Percentiles rank a stretch among this genome's conserved stretches.
Conservation (phyloP, 2,113 vertebrate species). For the Ardeotis arabs region DNA sequence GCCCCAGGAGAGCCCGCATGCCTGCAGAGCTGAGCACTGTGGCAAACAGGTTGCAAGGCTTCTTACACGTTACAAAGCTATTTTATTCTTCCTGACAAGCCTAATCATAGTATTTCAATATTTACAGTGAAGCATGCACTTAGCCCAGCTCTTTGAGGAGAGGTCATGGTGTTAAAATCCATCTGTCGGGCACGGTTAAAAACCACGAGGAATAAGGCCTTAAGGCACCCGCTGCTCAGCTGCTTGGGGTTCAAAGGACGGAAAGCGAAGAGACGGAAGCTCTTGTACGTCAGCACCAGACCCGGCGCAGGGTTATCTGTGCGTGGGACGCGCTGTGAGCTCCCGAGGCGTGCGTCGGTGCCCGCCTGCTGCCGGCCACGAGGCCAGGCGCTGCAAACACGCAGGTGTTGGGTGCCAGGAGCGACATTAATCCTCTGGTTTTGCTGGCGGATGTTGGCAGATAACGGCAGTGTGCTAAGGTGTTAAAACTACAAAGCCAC, state of each 20-base stretch:
- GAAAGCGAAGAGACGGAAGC: neutral
- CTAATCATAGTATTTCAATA: neutral
- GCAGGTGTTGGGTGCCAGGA: neutral
- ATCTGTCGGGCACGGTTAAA: slow-evolving; percentile 76
- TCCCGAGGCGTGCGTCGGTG: fast-evolving
- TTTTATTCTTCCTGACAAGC: neutral
- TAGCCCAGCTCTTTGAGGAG: slow-evolving; percentile 59
- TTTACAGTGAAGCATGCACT: slow-evolving; percentile 31
- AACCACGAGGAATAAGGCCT: neutral
- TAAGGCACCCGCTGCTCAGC: neutral
- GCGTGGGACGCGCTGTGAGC: neutral
- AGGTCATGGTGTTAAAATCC: slow-evolving; percentile 78
- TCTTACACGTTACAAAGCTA: neutral
- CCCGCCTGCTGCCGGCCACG: neutral
- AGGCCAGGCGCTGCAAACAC: neutral
- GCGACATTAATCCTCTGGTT: neutral
- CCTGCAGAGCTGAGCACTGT: neutral
- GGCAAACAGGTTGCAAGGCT: neutral
- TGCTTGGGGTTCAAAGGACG: neutral
- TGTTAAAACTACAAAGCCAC: neutral
- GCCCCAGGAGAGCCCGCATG: fast-evolving
- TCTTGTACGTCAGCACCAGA: neutral
- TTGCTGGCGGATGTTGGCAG: neutral
- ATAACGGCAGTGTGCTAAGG: neutral
- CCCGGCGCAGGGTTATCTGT: neutral